Evolutionary conservation across 2,888 invertebrate species (phyloP).

Genomic region (Hedya salicella): DNA sequence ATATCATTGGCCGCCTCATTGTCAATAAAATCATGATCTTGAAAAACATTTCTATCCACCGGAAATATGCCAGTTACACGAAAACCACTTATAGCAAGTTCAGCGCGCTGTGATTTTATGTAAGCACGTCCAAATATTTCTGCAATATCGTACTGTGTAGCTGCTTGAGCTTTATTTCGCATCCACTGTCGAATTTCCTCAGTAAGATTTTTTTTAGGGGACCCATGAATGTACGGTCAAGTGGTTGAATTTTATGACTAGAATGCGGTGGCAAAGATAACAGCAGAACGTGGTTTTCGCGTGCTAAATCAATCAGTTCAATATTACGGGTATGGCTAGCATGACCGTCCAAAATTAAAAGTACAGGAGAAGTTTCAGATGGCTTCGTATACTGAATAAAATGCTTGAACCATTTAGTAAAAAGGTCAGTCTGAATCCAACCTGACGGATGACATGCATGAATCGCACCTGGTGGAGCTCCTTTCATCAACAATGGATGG

Average conservation of each 20-base stretch:
- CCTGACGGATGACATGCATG: background rate
- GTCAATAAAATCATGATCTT: too few species aligned
- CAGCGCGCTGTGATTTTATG: too few species aligned
- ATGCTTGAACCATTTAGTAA: too few species aligned
- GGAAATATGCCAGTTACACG: too few species aligned
- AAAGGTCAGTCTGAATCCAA: too few species aligned
- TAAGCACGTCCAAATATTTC: too few species aligned
- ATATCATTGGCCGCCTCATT: too few species aligned
- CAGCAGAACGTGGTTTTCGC: background rate
- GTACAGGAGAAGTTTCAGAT: too few species aligned
- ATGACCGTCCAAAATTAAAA: background rate
- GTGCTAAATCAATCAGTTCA: constrained; percentile 1
- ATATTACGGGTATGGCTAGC: background rate
- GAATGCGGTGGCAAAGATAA: background rate
- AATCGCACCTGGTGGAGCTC: constrained; percentile 3
- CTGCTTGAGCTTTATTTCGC: background rate
- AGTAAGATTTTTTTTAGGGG: constrained; percentile 9
- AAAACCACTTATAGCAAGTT: too few species aligned
- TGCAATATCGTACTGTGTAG: too few species aligned
- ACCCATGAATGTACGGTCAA: constrained; percentile 1
- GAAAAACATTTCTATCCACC: too few species aligned
- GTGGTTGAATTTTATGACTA: constrained; percentile 8
- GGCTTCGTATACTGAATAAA: too few species aligned
- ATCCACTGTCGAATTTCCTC: background rate
- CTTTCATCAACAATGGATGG: background rate